Conservation (phyloP, 2,797 vertebrate species). For the Acrossocheilus fasciatus region DNA sequence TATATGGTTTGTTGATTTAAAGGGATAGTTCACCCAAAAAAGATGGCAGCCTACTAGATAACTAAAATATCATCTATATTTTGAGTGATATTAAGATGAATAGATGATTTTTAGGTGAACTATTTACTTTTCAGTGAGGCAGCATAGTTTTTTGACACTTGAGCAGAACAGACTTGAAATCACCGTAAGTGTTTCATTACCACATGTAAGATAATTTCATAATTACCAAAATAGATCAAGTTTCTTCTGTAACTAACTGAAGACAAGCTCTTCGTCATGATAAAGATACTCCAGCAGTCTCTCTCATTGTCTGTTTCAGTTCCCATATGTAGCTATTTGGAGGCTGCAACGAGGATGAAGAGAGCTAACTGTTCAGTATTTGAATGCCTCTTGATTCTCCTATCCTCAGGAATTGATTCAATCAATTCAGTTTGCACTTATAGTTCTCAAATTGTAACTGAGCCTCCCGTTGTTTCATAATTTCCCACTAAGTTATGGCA, state of each 20-base stretch:
- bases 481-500: conserved; percentile 26
- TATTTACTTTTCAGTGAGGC: neutral
- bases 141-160: neutral
- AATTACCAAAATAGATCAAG: neutral
- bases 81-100: neutral
- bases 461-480: conserved; percentile 51
- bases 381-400: conserved; percentile 62
- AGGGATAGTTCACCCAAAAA: conserved; percentile 3
- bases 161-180: conserved; percentile 22
- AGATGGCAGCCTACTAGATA: neutral
- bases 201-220: neutral
- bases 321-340: conserved; percentile 10
- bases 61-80: neutral
- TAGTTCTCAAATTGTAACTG: conserved; percentile 77
- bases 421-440: conserved; percentile 76
- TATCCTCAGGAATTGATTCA: conserved; percentile 60
- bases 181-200: neutral
- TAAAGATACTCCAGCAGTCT: neutral
- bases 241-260: neutral
- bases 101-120: neutral
- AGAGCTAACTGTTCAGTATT: conserved; percentile 9
- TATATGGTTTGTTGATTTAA: conserved; percentile 13
- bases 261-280: neutral
- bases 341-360: conserved; percentile 9
- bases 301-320: conserved; percentile 17